These are phyloP conservation scores for Amiota communis DNA, from an alignment of 2,888 invertebrate species.

Conservation along the genomic window DNA sequence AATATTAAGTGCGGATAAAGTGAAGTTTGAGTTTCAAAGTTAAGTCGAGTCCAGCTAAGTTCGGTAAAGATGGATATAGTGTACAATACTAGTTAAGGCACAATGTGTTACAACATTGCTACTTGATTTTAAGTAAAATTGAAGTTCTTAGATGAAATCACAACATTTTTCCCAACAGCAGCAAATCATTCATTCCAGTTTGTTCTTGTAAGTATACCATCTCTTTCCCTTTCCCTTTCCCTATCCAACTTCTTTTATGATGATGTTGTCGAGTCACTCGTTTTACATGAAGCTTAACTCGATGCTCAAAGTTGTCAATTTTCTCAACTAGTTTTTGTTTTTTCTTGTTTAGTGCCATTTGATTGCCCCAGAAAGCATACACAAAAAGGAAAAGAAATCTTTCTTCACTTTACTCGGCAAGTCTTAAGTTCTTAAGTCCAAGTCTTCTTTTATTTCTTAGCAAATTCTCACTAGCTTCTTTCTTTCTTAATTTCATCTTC, in stretches of 20 bases:
- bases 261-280: slow-evolving; percentile 22
- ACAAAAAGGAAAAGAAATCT: background rate
- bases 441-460: background rate
- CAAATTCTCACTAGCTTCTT: background rate
- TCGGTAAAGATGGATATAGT: background rate
- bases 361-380: background rate
- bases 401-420: slow-evolving; percentile 35
- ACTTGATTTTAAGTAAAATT: no score
- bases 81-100: background rate
- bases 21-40: slow-evolving; percentile 9
- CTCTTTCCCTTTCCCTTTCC: no score
- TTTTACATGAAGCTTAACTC: slow-evolving; percentile 27
- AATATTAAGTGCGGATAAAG: slow-evolving; percentile 29
- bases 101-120: background rate
- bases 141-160: no score
- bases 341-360: background rate
- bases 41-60: background rate
- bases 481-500: background rate
- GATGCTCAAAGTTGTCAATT: slow-evolving; percentile 28
- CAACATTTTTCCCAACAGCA: no score
- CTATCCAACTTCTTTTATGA: background rate
- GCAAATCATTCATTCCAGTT: no score
- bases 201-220: no score
- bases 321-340: background rate
- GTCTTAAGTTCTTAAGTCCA: slow-evolving; percentile 26